A percentile compares a stretch with the other conserved stretches of the same genome.
These are phyloP conservation scores for Furnarius figulus DNA, from an alignment of 2,113 vertebrate genomes.

Conservation along the genomic window DNA sequence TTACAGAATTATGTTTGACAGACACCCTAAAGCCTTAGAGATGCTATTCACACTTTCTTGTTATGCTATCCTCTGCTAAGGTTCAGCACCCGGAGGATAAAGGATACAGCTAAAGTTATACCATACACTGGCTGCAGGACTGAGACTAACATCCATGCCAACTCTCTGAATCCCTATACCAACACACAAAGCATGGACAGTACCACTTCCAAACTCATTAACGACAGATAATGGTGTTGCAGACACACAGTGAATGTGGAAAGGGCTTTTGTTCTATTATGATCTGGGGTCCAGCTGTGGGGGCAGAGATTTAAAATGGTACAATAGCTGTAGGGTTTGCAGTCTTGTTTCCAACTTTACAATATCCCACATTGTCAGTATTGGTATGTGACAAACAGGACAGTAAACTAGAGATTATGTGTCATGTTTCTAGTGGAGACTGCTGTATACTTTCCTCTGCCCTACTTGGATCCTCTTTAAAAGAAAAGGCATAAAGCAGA, in stretches of 20 bases:
- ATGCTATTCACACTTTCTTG: neutral
- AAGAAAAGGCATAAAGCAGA: neutral
- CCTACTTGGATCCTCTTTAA: neutral
- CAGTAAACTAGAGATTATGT: neutral
- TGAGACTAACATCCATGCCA: neutral
- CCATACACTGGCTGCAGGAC: neutral
- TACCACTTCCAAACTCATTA: neutral
- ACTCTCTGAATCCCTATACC: neutral
- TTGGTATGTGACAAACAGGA: neutral
- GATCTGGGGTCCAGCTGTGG: neutral
- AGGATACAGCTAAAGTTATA: neutral
- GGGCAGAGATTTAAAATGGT: neutral
- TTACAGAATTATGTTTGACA: neutral
- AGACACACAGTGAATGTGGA: neutral
- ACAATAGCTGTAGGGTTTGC: neutral
- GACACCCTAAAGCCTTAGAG: neutral
- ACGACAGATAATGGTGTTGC: neutral
- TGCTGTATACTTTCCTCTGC: neutral
- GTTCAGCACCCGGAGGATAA: neutral
- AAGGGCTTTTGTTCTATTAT: constrained; percentile 2
- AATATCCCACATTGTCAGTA: neutral
- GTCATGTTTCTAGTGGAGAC: neutral
- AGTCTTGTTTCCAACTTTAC: neutral
- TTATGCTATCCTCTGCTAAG: neutral
- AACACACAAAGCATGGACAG: neutral